Evolutionary conservation across 2,113 vertebrate species (phyloP).

Genomic region (Phycodurus eques): DNA sequence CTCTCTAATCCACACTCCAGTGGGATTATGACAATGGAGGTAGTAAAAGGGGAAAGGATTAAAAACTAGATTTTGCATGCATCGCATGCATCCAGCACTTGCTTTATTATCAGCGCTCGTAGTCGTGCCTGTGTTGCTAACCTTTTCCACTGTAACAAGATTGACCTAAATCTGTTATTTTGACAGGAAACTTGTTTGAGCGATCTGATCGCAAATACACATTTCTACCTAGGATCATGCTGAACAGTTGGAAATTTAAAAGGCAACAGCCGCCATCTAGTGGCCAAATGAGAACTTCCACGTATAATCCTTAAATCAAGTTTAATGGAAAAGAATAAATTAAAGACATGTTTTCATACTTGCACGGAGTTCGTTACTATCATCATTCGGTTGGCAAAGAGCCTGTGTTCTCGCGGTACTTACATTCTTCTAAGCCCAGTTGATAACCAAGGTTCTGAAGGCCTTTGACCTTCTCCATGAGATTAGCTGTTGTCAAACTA

Average conservation of each 20-base stretch:
- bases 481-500: slow-evolving; percentile 93
- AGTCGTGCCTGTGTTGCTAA: slow-evolving; percentile 30
- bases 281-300: slow-evolving; percentile 34
- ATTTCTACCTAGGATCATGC: background rate
- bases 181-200: background rate
- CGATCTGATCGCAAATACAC: background rate
- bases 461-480: slow-evolving; percentile 98
- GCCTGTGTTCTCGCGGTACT: slow-evolving; percentile 67
- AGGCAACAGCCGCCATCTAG: slow-evolving; percentile 65
- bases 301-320: background rate
- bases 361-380: no score
- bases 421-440: slow-evolving; percentile 96
- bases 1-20: slow-evolving; percentile 70
- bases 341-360: background rate
- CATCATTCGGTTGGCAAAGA: background rate
- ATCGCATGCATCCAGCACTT: slow-evolving; percentile 54
- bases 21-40: slow-evolving; percentile 72
- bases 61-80: slow-evolving; percentile 63
- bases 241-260: background rate
- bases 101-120: slow-evolving; percentile 23
- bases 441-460: slow-evolving; percentile 97
- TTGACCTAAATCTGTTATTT: slow-evolving; percentile 29
- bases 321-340: background rate
- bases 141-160: slow-evolving; percentile 36
- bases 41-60: slow-evolving; percentile 53